Evolutionary conservation across 30 jellyfish, hydroid and myxozoan genomes (phyloP).

Genomic region (Chrysaora quinquecirrha): DNA sequence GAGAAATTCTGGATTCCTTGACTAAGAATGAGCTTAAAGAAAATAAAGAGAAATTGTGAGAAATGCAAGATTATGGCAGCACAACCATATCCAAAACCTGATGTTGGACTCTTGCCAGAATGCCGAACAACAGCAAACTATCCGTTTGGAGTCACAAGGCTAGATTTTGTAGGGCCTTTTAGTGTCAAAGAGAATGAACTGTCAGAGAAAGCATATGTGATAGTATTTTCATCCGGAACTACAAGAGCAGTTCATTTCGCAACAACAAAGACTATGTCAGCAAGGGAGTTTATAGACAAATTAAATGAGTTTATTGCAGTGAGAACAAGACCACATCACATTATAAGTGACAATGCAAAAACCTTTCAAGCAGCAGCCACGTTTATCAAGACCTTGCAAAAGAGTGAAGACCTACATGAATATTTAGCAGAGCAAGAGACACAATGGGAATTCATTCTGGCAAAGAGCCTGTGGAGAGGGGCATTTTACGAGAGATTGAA

Average conservation of each 20-base stretch:
- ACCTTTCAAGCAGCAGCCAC: conserved; percentile 20
- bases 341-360: conserved; percentile 11
- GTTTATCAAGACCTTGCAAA: background rate
- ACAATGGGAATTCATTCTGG: conserved; percentile 10
- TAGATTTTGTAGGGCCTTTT: conserved; percentile 22
- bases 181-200: background rate
- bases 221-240: conserved; percentile 2
- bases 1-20: conserved; percentile 18
- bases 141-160: conserved; percentile 19
- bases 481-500: conserved; percentile 53
- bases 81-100: conserved; percentile 7
- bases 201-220: background rate
- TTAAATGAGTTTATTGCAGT: background rate
- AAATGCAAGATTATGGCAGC: conserved; percentile 6
- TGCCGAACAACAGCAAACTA: background rate
- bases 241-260: conserved; percentile 11
- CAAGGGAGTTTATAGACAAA: background rate
- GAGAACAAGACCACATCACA: background rate
- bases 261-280: background rate
- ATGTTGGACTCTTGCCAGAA: background rate
- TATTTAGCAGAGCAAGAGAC: background rate
- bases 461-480: conserved; percentile 51
- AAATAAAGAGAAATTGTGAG: conserved; percentile 1
- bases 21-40: background rate
- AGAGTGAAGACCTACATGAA: conserved; percentile 6